Evolutionary conservation across 2,797 vertebrate genomes (phyloP).

Genomic region (Catamblyrhynchus diadema): DNA sequence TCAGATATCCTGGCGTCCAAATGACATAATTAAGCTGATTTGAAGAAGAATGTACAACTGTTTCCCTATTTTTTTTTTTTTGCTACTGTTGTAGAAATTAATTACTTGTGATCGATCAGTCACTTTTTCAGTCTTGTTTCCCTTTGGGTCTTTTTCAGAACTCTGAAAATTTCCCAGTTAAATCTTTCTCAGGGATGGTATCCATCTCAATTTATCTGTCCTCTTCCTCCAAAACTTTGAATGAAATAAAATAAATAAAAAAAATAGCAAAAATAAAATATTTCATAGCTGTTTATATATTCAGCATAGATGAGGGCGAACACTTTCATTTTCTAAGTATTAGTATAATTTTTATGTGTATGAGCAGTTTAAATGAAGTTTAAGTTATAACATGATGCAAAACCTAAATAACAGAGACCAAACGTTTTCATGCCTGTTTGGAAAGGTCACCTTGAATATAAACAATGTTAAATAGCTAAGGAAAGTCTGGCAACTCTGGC

Average conservation of each 20-base stretch:
- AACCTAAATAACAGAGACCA: background rate
- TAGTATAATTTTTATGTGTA: background rate
- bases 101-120: background rate
- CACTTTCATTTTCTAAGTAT: background rate
- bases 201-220: background rate
- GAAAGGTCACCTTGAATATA: background rate
- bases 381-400: background rate
- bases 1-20: background rate
- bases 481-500: background rate
- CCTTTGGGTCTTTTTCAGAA: background rate
- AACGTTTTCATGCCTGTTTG: slow-evolving; percentile 23
- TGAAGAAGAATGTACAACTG: background rate
- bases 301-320: background rate
- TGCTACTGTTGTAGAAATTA: background rate
- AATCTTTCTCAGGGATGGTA: background rate
- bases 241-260: background rate
- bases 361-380: background rate
- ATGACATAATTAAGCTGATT: background rate
- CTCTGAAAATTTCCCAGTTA: background rate
- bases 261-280: background rate
- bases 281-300: accelerated
- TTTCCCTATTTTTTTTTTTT: background rate
- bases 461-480: background rate
- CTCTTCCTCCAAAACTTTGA: background rate
- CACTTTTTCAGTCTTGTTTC: background rate